These are phyloP conservation scores for Chalcis sispes DNA, from an alignment of 2,888 invertebrate genomes.

Conservation along the genomic window DNA sequence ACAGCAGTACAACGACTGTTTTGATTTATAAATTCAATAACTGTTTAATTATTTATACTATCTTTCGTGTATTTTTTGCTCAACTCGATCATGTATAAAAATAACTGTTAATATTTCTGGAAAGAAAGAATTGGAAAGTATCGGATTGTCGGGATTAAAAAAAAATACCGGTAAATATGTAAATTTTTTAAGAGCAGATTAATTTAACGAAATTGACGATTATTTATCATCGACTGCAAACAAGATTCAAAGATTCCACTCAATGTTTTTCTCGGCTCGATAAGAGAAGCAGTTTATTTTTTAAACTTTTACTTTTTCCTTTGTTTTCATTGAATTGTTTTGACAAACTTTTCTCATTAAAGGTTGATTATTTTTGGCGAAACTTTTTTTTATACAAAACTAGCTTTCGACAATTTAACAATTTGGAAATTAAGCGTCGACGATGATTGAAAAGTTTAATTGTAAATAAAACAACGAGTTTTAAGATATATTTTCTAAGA, in stretches of 20 bases:
- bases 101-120: no score
- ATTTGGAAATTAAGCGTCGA: constrained; percentile 26
- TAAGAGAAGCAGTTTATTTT: constrained; percentile 1
- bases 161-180: no score
- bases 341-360: constrained; percentile 52
- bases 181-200: no score
- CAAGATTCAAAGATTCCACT: constrained; percentile 24
- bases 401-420: constrained; percentile 5
- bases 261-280: neutral
- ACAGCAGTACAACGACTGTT: no score
- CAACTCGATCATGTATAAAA: no score
- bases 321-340: constrained; percentile 15
- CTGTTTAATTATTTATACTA: no score
- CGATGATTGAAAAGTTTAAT: constrained; percentile 13
- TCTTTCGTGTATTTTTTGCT: no score
- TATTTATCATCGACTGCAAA: constrained; percentile 32
- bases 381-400: constrained; percentile 14
- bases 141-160: no score
- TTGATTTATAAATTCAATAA: no score
- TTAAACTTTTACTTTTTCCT: constrained; percentile 30
- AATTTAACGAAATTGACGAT: neutral
- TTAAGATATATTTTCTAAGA: neutral
- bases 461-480: neutral
- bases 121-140: no score
- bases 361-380: constrained; percentile 6